Percentiles rank a stretch among this genome's conserved stretches.
These are phyloP conservation scores for Catharus fuscescens DNA, from an alignment of 2,113 vertebrate species.

Conservation along the genomic window DNA sequence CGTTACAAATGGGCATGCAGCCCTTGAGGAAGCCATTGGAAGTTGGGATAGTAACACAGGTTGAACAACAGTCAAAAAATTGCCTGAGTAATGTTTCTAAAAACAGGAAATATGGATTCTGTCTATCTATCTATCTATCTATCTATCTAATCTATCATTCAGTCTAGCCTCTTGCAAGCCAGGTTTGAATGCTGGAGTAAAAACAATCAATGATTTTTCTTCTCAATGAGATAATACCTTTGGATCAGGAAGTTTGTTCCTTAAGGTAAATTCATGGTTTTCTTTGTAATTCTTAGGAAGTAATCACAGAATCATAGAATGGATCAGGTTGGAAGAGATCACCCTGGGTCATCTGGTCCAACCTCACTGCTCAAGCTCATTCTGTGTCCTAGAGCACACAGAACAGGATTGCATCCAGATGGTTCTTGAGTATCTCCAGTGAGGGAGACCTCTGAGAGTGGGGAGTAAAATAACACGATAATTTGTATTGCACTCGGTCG, in stretches of 20 bases:
- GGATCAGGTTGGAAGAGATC: not conserved
- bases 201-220: not conserved
- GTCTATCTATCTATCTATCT: not conserved
- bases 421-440: not conserved
- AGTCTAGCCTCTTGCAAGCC: not conserved
- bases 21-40: not conserved
- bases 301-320: not conserved
- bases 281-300: not conserved
- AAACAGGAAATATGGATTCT: not conserved
- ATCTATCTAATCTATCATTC: not conserved
- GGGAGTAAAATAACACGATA: not conserved
- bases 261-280: not conserved
- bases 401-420: not conserved
- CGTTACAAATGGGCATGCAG: not conserved
- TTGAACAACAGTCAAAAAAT: constrained; percentile 6
- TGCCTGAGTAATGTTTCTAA: not conserved
- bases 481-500: not conserved
- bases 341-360: not conserved
- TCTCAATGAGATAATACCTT: not conserved
- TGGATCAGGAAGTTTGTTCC: not conserved
- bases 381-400: fast-evolving
- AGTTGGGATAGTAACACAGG: not conserved
- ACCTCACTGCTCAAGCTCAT: not conserved
- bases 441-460: not conserved
- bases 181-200: not conserved